Base-by-base conservation (phyloP, 1,140 invertebrate genomes). In the Temnothorax nylanderi region DNA sequence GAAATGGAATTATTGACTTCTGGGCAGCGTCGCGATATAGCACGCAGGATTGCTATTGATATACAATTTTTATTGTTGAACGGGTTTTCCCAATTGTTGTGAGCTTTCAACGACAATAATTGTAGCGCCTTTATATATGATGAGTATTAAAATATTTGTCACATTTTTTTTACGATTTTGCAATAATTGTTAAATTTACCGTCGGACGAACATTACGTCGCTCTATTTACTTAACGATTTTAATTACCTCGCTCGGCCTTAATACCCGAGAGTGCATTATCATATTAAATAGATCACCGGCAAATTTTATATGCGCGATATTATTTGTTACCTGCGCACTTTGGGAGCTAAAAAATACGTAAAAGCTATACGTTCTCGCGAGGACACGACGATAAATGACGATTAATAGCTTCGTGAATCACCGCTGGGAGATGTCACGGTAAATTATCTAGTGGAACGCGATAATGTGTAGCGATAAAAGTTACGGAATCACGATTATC, bases 191-290 rank as follows among this genome's bases (percentile, higher is more conserved):
- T 44, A 32, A 77, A n/a, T 34, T 77, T 71, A 47, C 34, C 34
- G 47, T 81, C n/a, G 16, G 13, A 41, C n/a, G 41, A 80, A 44
- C 7, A 71, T 69, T 51, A 69, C 5, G 21, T 56, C 64, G 77
- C 77, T 69, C 51, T 67, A 69, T 54, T 77, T 77, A 44, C 6
- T 81, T 81, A 71, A 81, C 56, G 64, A 41, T 71, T 81, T 69
- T 81, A 81, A 81, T 71, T 69, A 81, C 34, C n/a, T 71, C 77
- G 47, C 47, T 51, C n/a, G 77, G 21, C 77, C 64, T 67, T 69
- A 69, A 81, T 81, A 69, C 32, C 4, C n/a, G 47, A 51, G 47
- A 18, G 77, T 32, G 34, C 44, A 54, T 67, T 67, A 67, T 67
- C 44, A 26, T 37, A 51, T 81, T 71, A 71, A 81, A 54, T 44